phyloP scores from a whole-genome alignment of 2,888 invertebrate species.

The Chloromyia formosa region DNA sequence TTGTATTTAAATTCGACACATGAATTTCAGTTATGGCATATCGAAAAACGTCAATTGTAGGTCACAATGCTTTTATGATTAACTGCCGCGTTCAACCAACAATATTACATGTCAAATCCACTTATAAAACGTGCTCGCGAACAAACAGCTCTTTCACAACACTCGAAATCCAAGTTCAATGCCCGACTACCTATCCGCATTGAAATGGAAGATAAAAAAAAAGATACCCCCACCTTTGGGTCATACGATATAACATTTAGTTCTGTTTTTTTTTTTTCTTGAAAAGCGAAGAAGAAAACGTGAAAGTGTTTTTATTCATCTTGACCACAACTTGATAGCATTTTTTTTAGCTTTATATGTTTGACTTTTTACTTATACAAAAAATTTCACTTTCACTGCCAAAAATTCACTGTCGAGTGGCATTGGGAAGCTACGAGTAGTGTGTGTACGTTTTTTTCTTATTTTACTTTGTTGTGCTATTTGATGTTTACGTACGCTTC shows the following conservation, averaged over 20 bases:
- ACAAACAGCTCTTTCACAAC: slow-evolving; percentile 6
- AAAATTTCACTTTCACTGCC: slow-evolving; percentile 12
- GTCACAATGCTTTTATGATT: too few species aligned
- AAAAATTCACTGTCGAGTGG: slow-evolving; percentile 17
- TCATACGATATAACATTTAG: not conserved
- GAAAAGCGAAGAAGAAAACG: not conserved
- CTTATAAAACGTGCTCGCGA: too few species aligned
- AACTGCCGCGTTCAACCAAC: too few species aligned
- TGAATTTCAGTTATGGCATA: too few species aligned
- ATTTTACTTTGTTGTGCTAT: not conserved
- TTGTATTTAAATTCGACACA: too few species aligned
- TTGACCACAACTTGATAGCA: not conserved
- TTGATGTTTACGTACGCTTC: not conserved
- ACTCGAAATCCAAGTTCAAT: slow-evolving; percentile 4
- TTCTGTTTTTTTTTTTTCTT: too few species aligned
- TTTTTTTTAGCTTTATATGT: slow-evolving; percentile 4
- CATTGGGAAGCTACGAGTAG: not conserved
- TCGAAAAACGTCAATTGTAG: too few species aligned
- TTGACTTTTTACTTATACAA: not conserved
- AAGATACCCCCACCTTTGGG: too few species aligned
- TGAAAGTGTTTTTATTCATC: slow-evolving; percentile 20
- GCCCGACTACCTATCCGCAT: not conserved
- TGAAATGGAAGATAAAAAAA: not conserved
- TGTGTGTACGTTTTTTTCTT: too few species aligned
- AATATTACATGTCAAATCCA: too few species aligned